A percentile compares a stretch with the other conserved stretches of the same genome.
Conservation (phyloP, 2,797 vertebrate genomes). For the Mastacembelus armatus region DNA sequence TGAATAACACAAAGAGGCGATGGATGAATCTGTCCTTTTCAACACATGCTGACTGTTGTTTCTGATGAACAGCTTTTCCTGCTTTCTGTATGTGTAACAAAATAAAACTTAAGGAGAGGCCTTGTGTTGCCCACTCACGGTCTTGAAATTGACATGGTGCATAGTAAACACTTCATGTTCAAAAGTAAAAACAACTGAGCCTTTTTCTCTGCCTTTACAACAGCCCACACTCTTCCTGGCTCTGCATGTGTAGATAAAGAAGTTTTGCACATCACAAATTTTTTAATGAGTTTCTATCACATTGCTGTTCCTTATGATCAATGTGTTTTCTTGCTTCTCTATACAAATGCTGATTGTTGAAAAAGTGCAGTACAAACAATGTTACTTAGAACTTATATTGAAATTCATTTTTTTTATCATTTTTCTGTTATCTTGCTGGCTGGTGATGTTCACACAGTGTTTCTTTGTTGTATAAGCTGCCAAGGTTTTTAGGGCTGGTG, state of each 20-base stretch:
- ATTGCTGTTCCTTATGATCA: slow-evolving; percentile 48
- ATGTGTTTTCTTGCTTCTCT: slow-evolving; percentile 11
- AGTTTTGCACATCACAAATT: slow-evolving; percentile 23
- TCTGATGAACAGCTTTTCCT: slow-evolving; percentile 14
- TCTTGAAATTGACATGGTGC: slow-evolving; percentile 41
- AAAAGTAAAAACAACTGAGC: slow-evolving; percentile 35
- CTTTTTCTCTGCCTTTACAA: slow-evolving; percentile 36
- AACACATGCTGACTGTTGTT: not conserved
- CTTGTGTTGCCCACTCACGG: slow-evolving; percentile 46
- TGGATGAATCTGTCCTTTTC: not conserved
- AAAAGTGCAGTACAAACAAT: slow-evolving; percentile 9
- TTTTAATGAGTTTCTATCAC: slow-evolving; percentile 42
- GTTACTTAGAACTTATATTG: slow-evolving; percentile 2
- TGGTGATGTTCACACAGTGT: slow-evolving; percentile 23
- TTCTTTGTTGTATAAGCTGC: slow-evolving; percentile 25
- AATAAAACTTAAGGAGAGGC: slow-evolving; percentile 15
- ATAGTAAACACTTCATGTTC: slow-evolving; percentile 33
- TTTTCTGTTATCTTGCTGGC: slow-evolving; percentile 19
- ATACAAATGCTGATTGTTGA: slow-evolving; percentile 6
- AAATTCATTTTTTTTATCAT: slow-evolving; percentile 34
- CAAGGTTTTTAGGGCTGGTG: slow-evolving; percentile 8
- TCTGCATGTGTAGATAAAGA: slow-evolving; percentile 36
- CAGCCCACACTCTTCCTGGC: slow-evolving; percentile 43
- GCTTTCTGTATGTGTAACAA: not conserved
- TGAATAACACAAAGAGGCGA: not conserved